Conservation (phyloP, 1,140 invertebrate species). For the Neodiprion fabricii region DNA sequence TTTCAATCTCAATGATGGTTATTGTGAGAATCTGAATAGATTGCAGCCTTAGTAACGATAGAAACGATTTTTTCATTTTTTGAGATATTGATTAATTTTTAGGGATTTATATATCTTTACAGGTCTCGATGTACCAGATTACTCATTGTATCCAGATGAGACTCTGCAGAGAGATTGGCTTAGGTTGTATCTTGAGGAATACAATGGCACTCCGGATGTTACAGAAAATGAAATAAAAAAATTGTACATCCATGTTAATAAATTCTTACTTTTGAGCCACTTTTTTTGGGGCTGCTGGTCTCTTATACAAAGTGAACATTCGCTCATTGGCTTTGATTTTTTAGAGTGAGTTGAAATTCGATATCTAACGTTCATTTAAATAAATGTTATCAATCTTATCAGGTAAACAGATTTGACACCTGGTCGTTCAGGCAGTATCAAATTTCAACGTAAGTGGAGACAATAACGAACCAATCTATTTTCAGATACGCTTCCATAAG, state of each 20-base stretch:
- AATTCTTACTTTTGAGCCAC: slow-evolving; percentile 82
- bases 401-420: too few species aligned
- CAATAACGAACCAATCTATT: background rate
- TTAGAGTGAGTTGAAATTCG: slow-evolving; percentile 71
- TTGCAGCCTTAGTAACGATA: slow-evolving; percentile 7
- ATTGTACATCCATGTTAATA: slow-evolving; percentile 80
- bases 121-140: slow-evolving; percentile 80
- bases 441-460: too few species aligned
- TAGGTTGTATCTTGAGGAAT: slow-evolving; percentile 74
- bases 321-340: slow-evolving; percentile 94
- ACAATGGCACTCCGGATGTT: slow-evolving; percentile 58
- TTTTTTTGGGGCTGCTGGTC: slow-evolving; percentile 95
- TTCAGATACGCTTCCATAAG: slow-evolving; percentile 71
- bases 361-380: slow-evolving; percentile 10
- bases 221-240: slow-evolving; percentile 69
- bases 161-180: slow-evolving; percentile 87
- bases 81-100: slow-evolving; percentile 18
- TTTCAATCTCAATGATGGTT: slow-evolving; percentile 20
- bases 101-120: slow-evolving; percentile 37
- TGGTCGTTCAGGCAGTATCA: slow-evolving; percentile 12
- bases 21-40: slow-evolving; percentile 26
- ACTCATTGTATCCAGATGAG: slow-evolving; percentile 78
- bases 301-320: slow-evolving; percentile 89
- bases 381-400: slow-evolving; percentile 1
- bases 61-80: slow-evolving; percentile 9